Evolutionary conservation across 2,888 invertebrate species (phyloP).

Genomic region (Acronicta alni): DNA sequence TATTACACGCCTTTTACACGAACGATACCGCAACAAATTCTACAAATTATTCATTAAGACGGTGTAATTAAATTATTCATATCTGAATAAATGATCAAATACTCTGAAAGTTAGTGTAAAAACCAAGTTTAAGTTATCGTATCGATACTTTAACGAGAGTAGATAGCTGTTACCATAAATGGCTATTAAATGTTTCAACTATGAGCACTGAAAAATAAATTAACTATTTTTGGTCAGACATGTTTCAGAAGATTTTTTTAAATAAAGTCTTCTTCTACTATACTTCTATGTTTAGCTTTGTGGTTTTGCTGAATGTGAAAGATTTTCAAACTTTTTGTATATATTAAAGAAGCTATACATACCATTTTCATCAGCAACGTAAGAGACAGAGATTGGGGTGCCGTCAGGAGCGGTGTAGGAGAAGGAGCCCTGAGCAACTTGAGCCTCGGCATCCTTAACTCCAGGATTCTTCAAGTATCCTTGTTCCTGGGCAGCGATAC

Average conservation of each 20-base stretch:
- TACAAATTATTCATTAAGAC: conserved; percentile 6
- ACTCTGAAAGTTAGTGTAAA: conserved; percentile 9
- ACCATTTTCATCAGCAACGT: conserved; percentile 93
- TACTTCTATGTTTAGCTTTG: no score
- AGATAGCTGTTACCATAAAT: conserved; percentile 24
- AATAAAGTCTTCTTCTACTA: no score
- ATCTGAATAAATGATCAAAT: conserved; percentile 28
- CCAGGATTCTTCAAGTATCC: conserved; percentile 93
- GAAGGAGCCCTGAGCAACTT: conserved; percentile 92
- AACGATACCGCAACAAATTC: conserved; percentile 23
- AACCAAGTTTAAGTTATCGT: conserved; percentile 4
- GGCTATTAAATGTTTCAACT: conserved; percentile 16
- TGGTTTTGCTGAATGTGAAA: no score
- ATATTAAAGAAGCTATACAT: conserved; percentile 27
- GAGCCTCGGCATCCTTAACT: conserved; percentile 90
- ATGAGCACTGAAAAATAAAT: conserved; percentile 11
- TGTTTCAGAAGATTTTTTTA: no score
- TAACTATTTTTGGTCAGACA: not conserved
- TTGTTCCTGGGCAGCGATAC: conserved; percentile 92
- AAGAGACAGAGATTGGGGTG: conserved; percentile 90
- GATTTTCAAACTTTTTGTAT: not conserved
- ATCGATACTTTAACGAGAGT: no score
- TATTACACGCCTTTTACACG: conserved; percentile 9
- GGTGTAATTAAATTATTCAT: conserved; percentile 30
- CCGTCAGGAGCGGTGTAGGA: conserved; percentile 94